Evolutionary conservation across 2,113 vertebrate species (phyloP).

Genomic region (Channa maculata): DNA sequence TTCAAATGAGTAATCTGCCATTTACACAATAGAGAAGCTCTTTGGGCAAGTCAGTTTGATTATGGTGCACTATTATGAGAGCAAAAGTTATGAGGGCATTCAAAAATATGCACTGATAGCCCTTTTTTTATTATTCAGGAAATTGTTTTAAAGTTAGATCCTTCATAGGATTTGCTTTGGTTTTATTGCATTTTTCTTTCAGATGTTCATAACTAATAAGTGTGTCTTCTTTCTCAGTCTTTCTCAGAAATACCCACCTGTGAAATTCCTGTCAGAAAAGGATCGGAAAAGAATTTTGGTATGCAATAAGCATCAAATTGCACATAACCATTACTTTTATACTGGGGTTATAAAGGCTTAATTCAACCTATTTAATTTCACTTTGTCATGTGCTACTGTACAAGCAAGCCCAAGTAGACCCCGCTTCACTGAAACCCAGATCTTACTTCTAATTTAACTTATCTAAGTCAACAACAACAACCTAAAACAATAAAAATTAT

Average conservation of each 20-base stretch:
- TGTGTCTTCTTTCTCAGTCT: constrained; percentile 82
- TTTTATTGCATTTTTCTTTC: background rate
- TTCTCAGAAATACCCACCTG: constrained; percentile 97
- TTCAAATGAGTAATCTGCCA: too few species aligned
- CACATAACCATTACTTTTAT: background rate
- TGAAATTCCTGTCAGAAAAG: constrained; percentile 98
- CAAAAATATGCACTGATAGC: background rate
- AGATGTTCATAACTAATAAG: background rate
- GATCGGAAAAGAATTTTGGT: constrained; percentile 99
- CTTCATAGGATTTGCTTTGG: background rate
- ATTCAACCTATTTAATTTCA: too few species aligned
- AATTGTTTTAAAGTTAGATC: background rate
- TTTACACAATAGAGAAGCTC: too few species aligned
- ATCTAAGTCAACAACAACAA: too few species aligned
- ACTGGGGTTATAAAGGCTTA: background rate
- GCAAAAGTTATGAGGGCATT: background rate
- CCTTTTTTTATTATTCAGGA: background rate
- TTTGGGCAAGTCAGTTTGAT: too few species aligned
- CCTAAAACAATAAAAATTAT: too few species aligned
- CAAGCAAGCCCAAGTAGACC: too few species aligned
- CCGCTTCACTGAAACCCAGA: too few species aligned
- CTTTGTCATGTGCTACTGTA: too few species aligned
- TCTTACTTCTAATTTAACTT: too few species aligned
- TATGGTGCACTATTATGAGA: background rate
- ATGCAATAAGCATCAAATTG: constrained; percentile 62